Percentiles rank a stretch among this genome's conserved stretches.
Evolutionary conservation across 2,797 vertebrate genomes (phyloP).

Genomic region (Molossus molossus): DNA sequence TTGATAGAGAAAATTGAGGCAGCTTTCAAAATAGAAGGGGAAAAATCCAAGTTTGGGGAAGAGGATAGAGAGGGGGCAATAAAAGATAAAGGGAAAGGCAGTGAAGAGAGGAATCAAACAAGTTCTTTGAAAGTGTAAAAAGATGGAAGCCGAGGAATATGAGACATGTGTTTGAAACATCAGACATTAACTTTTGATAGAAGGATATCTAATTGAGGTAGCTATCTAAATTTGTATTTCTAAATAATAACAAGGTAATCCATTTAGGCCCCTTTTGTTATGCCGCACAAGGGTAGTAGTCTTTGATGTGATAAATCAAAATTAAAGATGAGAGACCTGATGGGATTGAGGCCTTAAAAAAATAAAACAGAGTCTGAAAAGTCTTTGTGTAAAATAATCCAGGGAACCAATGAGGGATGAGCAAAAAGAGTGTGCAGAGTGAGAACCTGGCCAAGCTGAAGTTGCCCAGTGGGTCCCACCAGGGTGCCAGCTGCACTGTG

Average conservation of each 20-base stretch:
- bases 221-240: neutral
- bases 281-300: neutral
- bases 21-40: neutral
- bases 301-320: neutral
- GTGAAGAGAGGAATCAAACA: neutral
- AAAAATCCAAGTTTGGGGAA: neutral
- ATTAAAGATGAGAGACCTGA: neutral
- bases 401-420: neutral
- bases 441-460: neutral
- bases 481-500: neutral
- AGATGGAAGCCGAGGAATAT: neutral
- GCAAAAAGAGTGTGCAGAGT: accelerated
- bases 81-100: neutral
- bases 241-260: neutral
- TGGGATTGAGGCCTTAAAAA: neutral
- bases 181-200: neutral
- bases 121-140: neutral
- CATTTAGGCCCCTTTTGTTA: neutral
- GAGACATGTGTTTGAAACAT: neutral
- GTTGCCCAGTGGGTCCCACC: neutral
- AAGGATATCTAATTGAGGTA: neutral
- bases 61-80: neutral
- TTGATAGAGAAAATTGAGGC: neutral
- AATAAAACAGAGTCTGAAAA: neutral
- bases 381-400: neutral